Percentiles rank a stretch among this genome's conserved stretches.
phyloP scores from a whole-genome alignment of 1,140 invertebrate species.

The Parapsyche elsis region DNA sequence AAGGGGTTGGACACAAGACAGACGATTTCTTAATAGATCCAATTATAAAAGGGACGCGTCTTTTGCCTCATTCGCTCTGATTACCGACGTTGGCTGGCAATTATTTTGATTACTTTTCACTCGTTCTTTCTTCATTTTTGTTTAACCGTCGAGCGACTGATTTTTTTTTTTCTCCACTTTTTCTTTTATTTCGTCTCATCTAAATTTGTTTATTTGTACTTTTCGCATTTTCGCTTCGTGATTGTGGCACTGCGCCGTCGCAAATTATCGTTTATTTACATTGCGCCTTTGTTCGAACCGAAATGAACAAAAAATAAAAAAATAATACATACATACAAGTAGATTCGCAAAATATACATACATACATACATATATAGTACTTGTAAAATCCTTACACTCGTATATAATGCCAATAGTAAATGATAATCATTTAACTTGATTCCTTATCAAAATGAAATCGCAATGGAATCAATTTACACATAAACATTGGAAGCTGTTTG shows the following conservation, averaged over 20 bases:
- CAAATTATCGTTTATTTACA: slow-evolving; percentile 25
- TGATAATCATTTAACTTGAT: no score
- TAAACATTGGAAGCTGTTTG: no score
- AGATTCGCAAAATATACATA: not conserved
- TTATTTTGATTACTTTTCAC: slow-evolving; percentile 54
- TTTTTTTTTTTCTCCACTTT: not conserved
- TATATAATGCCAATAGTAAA: no score
- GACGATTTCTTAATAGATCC: slow-evolving; percentile 51
- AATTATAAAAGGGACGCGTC: slow-evolving; percentile 46
- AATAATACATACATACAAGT: not conserved
- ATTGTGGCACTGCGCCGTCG: not conserved
- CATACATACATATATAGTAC: not conserved
- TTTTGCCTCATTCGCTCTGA: slow-evolving; percentile 48
- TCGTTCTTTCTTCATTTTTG: slow-evolving; percentile 50
- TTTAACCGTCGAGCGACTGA: slow-evolving; percentile 36
- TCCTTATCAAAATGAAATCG: no score
- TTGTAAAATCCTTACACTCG: no score
- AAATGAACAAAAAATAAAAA: not conserved
- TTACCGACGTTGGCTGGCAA: slow-evolving; percentile 51
- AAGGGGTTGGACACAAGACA: slow-evolving; percentile 22
- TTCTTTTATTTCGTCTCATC: not conserved
- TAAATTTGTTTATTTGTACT: not conserved
- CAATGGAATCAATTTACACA: no score
- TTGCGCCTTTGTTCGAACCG: not conserved
- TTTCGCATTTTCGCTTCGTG: slow-evolving; percentile 7